Base-by-base conservation (phyloP, 1,140 invertebrate genomes). In the Zaprionus inermis region DNA sequence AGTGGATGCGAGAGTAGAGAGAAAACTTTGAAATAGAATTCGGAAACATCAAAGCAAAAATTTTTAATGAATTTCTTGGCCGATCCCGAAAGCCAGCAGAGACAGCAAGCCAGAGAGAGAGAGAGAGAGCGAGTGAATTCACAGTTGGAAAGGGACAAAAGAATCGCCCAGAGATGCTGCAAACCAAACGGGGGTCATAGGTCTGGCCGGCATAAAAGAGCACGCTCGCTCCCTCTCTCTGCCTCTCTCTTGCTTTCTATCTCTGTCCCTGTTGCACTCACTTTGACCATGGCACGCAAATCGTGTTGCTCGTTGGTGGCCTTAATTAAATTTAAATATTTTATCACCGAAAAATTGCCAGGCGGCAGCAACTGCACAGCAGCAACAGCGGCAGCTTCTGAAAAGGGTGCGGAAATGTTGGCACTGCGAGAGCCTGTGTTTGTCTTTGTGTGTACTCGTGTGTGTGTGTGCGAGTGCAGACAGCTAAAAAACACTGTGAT, bases 321-420 rank as follows among this genome's bases (percentile, higher is more conserved):
- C 90, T 91, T 91, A 91, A 91, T 91, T 91, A 91, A 91, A 91
- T 91, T 91, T 91, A 91, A 91, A 91, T 91, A 91, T 91, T 91
- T 91, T 91, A 91, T 91, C 90, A 91, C 90, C 90, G 90, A 91
- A 91, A 91, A 91, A 91, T 91, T 91, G 90, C 90, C 88, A 90
- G 72, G 82, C 82, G 72, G 83, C 79, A 86, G 79, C 76, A 73
- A 73, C 82, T 82, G 77, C 82, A 88, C 68, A 71, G 67, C 76
- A 66, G 56, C 76, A 82, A 51, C 79, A 73, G 18, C 78, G 24
- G 38, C 68, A 51, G 36, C 63, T 59, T 59, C 46, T 80, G 76
- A 90, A 90, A 89, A 81, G 84, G 84, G 84, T 89, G 78, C 84
- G 70, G 70, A 81, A 72, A 78, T 78, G 76, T 79, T 86, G 75